Evolutionary conservation across 2,888 invertebrate species (phyloP), one percentile per base, ranked within the genome.

Genomic region (Cheilosia variabilis): DNA sequence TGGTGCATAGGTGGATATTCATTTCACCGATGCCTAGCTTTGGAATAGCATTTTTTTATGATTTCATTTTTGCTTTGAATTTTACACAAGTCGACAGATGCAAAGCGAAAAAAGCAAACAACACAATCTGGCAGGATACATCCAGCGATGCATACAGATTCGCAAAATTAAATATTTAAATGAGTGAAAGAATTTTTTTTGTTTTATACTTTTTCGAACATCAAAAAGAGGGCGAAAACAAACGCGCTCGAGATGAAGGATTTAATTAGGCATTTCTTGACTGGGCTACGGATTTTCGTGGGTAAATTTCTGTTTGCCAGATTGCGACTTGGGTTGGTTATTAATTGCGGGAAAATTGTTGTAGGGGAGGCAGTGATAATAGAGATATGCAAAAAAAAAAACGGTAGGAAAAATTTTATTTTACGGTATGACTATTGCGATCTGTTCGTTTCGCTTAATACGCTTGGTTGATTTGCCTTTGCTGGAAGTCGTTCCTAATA

Each of bases 111-210:
- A 27, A 60, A 43, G 27, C 43, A 65, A 55, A 52, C 63, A 58
- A 71, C 71, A 60, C 76, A 76, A 71, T 76, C 69, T 76, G 69
- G 50, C 69, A 69, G 81, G 75, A 75, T 75, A 75, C 55, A 68
- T n/a, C 57, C 57, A 27, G 24, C 63, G 68, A 58, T 65, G 63
- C 81, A 81, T 76, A 76, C 69, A 76, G 65, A 71, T 82, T 76
- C 43, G 58, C 13, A 37, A 71, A 65, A 71, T 75, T 63, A 75
- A 69, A 79, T 73, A 79, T 79, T 55, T 69, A 81, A 81, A 81
- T 58, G 31, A 58, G 60, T 60, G 37, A 27, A 71, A 37, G 65
- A 43, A 31, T n/a, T n/a, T n/a, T 47, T 27, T 27, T 17, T 47
- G 55, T 45, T 22, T 17, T 43, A 13, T 37, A 13, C 10, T 13